Evolutionary conservation across 2,797 vertebrate genomes (phyloP).

Genomic region (Hemitrygon akajei): DNA sequence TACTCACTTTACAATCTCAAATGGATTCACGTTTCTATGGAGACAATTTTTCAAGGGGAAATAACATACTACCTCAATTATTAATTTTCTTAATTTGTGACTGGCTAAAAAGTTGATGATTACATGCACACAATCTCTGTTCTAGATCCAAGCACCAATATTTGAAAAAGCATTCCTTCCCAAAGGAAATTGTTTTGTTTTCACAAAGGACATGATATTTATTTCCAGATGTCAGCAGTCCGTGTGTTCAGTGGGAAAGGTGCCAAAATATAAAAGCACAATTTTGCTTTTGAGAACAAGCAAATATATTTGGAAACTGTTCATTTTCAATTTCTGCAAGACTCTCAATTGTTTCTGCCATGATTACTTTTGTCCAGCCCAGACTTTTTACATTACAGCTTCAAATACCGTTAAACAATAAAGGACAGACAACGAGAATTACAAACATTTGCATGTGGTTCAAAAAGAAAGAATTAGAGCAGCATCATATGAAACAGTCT

Average conservation of each 20-base stretch:
- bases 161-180: constrained; percentile 28
- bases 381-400: neutral
- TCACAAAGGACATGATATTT: constrained; percentile 11
- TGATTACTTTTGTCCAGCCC: neutral
- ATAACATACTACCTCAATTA: neutral
- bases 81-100: constrained; percentile 17
- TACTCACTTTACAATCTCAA: neutral
- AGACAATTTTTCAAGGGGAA: neutral
- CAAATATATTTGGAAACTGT: neutral
- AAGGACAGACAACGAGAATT: neutral
- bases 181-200: constrained; percentile 26
- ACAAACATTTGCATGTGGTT: neutral
- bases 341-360: neutral
- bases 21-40: constrained; percentile 7
- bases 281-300: neutral
- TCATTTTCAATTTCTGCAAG: neutral
- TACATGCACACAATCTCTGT: constrained; percentile 15
- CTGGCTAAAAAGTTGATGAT: neutral
- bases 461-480: neutral
- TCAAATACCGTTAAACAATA: neutral
- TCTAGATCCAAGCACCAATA: neutral
- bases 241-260: constrained; percentile 26
- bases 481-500: neutral
- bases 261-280: constrained; percentile 10
- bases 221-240: constrained; percentile 21